phyloP scores from a whole-genome alignment of 2,113 vertebrate species.

The Leiothrix lutea region DNA sequence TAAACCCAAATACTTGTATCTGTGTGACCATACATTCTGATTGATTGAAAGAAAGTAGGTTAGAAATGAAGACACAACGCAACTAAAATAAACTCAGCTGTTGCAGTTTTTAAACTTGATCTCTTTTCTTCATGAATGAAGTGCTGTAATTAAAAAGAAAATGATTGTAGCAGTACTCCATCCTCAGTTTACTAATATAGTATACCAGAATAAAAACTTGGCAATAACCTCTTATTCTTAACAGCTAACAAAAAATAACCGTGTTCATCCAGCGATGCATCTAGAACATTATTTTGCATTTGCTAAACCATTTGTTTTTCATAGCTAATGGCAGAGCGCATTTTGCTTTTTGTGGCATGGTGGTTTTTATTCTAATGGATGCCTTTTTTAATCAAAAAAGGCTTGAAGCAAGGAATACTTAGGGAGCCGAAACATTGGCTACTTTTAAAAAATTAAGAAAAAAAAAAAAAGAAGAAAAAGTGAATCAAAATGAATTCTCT shows the following conservation, averaged over 20 bases:
- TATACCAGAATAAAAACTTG: slow-evolving; percentile 72
- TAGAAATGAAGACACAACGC: slow-evolving; percentile 69
- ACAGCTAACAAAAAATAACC: slow-evolving; percentile 65
- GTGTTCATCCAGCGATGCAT: slow-evolving; percentile 69
- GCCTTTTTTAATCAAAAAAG: slow-evolving; percentile 60
- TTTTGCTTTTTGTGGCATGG: slow-evolving; percentile 24
- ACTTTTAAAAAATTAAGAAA: neutral
- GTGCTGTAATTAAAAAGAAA: slow-evolving; percentile 69
- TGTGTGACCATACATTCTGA: slow-evolving; percentile 84
- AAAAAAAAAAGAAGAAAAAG: neutral
- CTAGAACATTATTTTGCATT: slow-evolving; percentile 61
- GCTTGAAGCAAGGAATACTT: slow-evolving; percentile 53
- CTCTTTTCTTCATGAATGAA: slow-evolving; percentile 68
- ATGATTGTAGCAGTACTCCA: slow-evolving; percentile 67
- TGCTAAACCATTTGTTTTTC: slow-evolving; percentile 64
- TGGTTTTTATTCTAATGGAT: slow-evolving; percentile 8
- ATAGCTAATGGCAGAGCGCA: slow-evolving; percentile 61
- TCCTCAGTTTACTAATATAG: slow-evolving; percentile 75
- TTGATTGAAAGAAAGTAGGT: slow-evolving; percentile 76
- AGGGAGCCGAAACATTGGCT: slow-evolving; percentile 53
- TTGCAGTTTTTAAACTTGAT: slow-evolving; percentile 76
- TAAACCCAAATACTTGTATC: slow-evolving; percentile 75
- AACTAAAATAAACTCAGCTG: slow-evolving; percentile 65
- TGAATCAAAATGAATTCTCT: slow-evolving; percentile 50
- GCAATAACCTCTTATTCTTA: slow-evolving; percentile 71